These are phyloP conservation scores for Zaprionus lineosus DNA, from an alignment of 2,888 invertebrate species.

Conservation along the genomic window DNA sequence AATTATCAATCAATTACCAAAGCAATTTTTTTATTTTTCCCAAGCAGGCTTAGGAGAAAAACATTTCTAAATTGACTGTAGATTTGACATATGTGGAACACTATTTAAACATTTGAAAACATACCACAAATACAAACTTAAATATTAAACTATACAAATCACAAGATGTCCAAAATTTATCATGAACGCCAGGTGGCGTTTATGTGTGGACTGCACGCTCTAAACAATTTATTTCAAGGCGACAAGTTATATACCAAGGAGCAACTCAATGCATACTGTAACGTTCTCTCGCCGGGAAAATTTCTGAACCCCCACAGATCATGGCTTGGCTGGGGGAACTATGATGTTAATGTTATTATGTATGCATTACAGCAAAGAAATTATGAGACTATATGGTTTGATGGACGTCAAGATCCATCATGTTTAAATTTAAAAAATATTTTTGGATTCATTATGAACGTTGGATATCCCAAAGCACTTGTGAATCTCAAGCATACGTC, in stretches of 20 bases:
- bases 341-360: constrained; percentile 98
- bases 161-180: constrained; percentile 17
- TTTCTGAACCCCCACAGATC: constrained; percentile 85
- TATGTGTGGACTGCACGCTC: constrained; percentile 40
- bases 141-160: too few species aligned
- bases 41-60: too few species aligned
- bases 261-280: constrained; percentile 44
- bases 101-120: constrained; percentile 7
- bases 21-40: too few species aligned
- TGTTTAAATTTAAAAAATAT: constrained; percentile 34
- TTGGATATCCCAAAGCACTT: neutral
- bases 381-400: constrained; percentile 87
- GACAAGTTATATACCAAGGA: constrained; percentile 24
- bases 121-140: neutral
- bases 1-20: constrained; percentile 28
- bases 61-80: neutral
- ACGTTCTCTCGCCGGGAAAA: constrained; percentile 28
- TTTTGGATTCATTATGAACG: constrained; percentile 47
- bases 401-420: constrained; percentile 40
- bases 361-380: constrained; percentile 92
- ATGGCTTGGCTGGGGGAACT: constrained; percentile 95
- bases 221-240: constrained; percentile 48
- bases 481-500: too few species aligned
- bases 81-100: too few species aligned
- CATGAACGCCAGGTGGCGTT: constrained; percentile 47